Evolutionary conservation across 37 sponge, comb jelly and placozoan genomes (phyloP).

Genomic region (Lycopodina hypogea): DNA sequence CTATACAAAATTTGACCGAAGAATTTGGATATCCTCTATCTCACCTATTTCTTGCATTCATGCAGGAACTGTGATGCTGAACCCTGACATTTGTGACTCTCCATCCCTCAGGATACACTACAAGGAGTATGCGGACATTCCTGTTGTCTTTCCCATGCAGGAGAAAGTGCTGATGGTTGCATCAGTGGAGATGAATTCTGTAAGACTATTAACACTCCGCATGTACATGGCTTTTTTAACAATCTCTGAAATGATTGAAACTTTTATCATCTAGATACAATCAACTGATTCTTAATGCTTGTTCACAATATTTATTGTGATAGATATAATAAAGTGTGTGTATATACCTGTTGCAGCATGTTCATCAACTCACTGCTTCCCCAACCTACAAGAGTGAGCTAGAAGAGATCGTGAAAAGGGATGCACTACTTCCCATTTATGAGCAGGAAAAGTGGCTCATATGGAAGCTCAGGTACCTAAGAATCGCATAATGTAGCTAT

Average conservation of each 20-base stretch:
- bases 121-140: constrained; percentile 21
- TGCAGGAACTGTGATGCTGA: constrained; percentile 64
- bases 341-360: neutral
- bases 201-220: constrained; percentile 9
- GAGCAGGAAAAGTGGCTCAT: constrained; percentile 81
- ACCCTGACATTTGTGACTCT: constrained; percentile 68
- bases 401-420: constrained; percentile 63
- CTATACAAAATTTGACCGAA: too few relatives aligned
- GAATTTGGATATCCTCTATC: too few relatives aligned
- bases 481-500: too few relatives aligned
- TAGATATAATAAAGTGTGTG: too few relatives aligned
- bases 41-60: neutral
- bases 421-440: constrained; percentile 65
- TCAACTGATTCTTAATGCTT: too few relatives aligned
- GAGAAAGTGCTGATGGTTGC: constrained; percentile 49
- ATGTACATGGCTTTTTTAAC: too few relatives aligned
- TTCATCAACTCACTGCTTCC: constrained; percentile 11
- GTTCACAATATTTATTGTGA: too few relatives aligned
- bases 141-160: constrained; percentile 27
- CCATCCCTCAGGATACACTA: constrained; percentile 51
- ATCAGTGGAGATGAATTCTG: constrained; percentile 34
- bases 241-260: too few relatives aligned
- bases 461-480: constrained; percentile 79
- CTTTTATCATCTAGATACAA: too few relatives aligned
- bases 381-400: constrained; percentile 41